Conservation (phyloP, 2,888 invertebrate genomes). For the Drosophila phalerata region DNA sequence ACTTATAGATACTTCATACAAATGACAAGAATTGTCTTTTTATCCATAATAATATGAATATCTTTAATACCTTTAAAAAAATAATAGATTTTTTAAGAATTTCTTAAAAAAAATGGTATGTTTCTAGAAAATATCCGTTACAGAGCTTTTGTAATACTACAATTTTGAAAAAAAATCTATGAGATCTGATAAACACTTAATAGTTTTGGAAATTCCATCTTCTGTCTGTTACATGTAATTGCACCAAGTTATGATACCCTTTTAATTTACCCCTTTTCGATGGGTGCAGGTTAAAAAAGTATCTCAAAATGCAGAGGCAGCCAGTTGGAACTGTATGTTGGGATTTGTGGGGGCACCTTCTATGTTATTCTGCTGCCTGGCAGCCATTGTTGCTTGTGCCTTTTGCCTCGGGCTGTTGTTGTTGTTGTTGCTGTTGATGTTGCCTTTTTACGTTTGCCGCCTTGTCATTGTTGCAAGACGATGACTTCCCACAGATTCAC, state of each 20-base stretch:
- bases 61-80: no score
- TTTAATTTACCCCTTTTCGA: background rate
- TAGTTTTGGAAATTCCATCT: no score
- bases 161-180: no score
- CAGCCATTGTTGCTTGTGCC: constrained; percentile 50
- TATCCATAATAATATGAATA: no score
- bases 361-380: constrained; percentile 52
- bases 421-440: constrained; percentile 22
- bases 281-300: constrained; percentile 35
- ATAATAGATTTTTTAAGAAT: no score
- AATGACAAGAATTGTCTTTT: no score
- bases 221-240: background rate
- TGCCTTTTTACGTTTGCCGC: constrained; percentile 52
- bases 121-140: no score
- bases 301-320: constrained; percentile 69
- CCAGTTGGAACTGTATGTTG: constrained; percentile 58
- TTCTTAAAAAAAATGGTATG: no score
- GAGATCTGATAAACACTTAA: no score
- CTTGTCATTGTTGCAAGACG: constrained; percentile 74
- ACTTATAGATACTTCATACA: constrained; percentile 2
- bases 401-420: background rate
- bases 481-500: constrained; percentile 74
- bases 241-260: background rate
- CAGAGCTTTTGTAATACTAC: no score
- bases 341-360: constrained; percentile 46